These are phyloP conservation scores for Paedocypris sp. DNA, from an alignment of 2,113 vertebrate genomes.

Conservation along the genomic window DNA sequence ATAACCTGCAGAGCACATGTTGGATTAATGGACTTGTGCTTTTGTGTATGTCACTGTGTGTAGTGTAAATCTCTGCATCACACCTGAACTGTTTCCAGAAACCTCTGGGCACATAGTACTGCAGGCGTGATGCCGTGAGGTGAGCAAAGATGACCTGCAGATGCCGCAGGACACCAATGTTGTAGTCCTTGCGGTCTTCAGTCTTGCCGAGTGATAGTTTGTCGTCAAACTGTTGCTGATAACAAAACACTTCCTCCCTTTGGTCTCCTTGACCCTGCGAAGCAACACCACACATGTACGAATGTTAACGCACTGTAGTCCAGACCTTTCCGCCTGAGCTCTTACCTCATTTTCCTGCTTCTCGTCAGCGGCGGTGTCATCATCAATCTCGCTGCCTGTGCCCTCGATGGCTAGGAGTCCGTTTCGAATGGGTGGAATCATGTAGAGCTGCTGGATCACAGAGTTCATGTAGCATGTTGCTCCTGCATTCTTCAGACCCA, in stretches of 20 bases:
- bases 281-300: not conserved
- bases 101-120: constrained; percentile 93
- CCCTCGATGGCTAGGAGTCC: constrained; percentile 95
- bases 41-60: not conserved
- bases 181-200: constrained; percentile 95
- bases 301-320: not conserved
- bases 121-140: constrained; percentile 87
- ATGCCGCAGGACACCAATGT: constrained; percentile 90
- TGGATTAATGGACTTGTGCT: not conserved
- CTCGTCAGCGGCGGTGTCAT: constrained; percentile 94
- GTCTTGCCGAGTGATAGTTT: constrained; percentile 86
- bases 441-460: constrained; percentile 96
- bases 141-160: constrained; percentile 97
- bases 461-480: constrained; percentile 99
- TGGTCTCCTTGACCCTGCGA: constrained; percentile 90
- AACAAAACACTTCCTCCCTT: constrained; percentile 92
- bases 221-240: constrained; percentile 93
- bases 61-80: not conserved
- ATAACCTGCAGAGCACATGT: constrained; percentile 65
- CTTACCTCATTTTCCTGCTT: constrained; percentile 89
- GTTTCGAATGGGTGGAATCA: constrained; percentile 93
- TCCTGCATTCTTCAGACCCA: constrained; percentile 93
- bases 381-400: constrained; percentile 90
- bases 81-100: constrained; percentile 99
- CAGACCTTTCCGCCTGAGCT: not conserved